These are phyloP conservation scores for Pseudochirops cupreus DNA, from an alignment of 2,797 vertebrate species.

Conservation along the genomic window DNA sequence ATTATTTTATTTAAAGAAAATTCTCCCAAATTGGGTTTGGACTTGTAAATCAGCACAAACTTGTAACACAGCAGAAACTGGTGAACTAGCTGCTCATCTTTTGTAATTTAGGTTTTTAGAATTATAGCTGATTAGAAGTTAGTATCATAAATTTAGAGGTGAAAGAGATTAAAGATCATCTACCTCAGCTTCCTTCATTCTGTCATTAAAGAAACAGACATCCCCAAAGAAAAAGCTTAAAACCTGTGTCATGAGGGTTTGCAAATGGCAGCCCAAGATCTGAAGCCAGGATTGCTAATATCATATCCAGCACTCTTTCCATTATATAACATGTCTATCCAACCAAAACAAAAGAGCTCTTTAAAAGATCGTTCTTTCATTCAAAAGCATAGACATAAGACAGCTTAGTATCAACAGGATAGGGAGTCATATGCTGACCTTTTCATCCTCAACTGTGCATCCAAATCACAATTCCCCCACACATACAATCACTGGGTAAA, in stretches of 20 bases:
- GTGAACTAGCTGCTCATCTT: background rate
- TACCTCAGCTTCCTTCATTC: background rate
- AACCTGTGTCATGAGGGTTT: background rate
- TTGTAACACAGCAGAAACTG: background rate
- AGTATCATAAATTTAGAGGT: background rate
- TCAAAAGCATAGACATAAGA: background rate
- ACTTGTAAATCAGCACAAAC: background rate
- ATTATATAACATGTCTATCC: background rate
- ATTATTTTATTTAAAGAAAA: background rate
- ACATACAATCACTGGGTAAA: background rate
- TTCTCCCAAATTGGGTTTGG: background rate
- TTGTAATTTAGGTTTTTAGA: background rate
- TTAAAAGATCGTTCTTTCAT: background rate
- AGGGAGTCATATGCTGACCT: background rate
- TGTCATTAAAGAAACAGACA: background rate
- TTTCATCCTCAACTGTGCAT: background rate
- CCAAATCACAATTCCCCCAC: background rate
- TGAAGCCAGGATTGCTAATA: background rate
- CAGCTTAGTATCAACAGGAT: background rate
- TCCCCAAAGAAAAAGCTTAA: background rate
- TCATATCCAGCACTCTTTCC: background rate
- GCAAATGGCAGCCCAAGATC: background rate
- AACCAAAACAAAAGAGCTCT: background rate
- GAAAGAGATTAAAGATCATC: background rate
- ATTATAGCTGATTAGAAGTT: background rate